Base-by-base conservation (phyloP, 2,797 vertebrate genomes). In the Gymnocypris eckloni region DNA sequence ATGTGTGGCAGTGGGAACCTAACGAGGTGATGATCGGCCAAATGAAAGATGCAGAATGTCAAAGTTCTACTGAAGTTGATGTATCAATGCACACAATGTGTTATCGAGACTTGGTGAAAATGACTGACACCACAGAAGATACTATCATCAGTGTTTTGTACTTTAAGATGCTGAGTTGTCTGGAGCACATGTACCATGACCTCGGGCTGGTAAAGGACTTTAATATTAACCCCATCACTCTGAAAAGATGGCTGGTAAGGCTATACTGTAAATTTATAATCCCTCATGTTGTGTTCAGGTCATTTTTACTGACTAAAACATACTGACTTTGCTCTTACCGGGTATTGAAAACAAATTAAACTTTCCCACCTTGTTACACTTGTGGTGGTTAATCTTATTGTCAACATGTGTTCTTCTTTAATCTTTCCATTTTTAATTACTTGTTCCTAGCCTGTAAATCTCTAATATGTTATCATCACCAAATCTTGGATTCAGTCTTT, bases 161-260 rank as follows among this genome's bases (percentile, higher is more conserved):
- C 79, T 18, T 85, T 28, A 87, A 99, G 98, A 99, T 99, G 98
- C 95, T 99, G 92, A 98, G 97, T 90, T 99, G 97, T 88, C 91
- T 99, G 91, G 98, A 99, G 86, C 96, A 98, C 70, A 98, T 99
- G 97, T 99, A 97, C 93, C 97, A 98, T 0, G 97, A 99, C 91
- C 96, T 81, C 93, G 97, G 97, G 43, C 87, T 99, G 88, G 97
- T 98, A 15, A 95, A 91, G 88, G 97, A 97, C 91, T 99, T 99
- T 92, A 96, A 92, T 92, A 98, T 99, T 91, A 97, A 98, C 91
- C 97, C 97, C 13, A 95, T 99, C 91, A 99, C 96, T 0, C 88
- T 99, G 75, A 97, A 97, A 93, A 95, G 97, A 84, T 99, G 98
- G 98, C 92, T 99, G 96, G 98, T 99, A 92, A 96, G 96, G 87